Evolutionary conservation across 2,113 vertebrate genomes (phyloP).

Genomic region (Rutilus rutilus): DNA sequence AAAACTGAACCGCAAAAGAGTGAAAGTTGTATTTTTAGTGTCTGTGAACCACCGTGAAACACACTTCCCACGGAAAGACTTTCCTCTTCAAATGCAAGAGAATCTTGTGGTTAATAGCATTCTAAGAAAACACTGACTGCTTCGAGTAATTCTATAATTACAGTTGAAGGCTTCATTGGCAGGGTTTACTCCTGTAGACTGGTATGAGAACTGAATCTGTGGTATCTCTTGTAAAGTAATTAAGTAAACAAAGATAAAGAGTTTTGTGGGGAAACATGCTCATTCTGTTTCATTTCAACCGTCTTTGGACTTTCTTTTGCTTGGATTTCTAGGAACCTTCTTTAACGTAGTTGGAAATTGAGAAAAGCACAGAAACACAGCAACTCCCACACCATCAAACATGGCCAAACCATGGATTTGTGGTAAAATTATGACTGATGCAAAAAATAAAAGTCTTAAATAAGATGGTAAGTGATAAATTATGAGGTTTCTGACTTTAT

Average conservation of each 20-base stretch:
- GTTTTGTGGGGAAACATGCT: no score
- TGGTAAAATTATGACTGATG: not conserved
- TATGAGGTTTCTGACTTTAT: not conserved
- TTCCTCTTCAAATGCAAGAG: not conserved
- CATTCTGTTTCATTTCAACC: not conserved
- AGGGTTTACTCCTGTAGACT: not conserved
- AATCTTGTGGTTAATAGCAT: constrained; percentile 3
- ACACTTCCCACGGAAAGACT: not conserved
- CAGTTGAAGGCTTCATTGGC: not conserved
- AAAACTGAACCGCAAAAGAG: not conserved
- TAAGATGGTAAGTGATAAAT: not conserved
- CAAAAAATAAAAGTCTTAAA: no score
- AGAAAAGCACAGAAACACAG: not conserved
- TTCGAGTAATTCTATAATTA: not conserved
- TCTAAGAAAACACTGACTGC: not conserved
- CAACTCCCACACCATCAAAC: not conserved
- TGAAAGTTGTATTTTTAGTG: not conserved
- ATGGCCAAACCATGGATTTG: not conserved
- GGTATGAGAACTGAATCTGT: not conserved
- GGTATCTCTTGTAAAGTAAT: not conserved
- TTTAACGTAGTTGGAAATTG: not conserved
- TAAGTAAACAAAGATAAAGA: no score
- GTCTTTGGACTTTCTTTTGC: not conserved
- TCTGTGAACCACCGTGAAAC: not conserved
- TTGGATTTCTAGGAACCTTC: not conserved